phyloP scores from a whole-genome alignment of 2,888 invertebrate genomes.

The Sinohyriopsis cumingii region DNA sequence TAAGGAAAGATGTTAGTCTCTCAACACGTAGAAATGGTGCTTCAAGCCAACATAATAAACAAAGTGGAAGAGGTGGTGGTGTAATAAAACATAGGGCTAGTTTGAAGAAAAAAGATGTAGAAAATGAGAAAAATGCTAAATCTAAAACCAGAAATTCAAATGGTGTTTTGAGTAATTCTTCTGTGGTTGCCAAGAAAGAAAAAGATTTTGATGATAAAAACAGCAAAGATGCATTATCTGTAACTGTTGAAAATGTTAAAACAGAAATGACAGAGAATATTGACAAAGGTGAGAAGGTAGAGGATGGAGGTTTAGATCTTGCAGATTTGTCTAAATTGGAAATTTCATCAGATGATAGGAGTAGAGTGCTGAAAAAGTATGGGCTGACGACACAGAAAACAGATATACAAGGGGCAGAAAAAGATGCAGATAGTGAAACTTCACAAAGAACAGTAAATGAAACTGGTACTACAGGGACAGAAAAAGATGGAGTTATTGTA shows the following conservation, averaged over 20 bases:
- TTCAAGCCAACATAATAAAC: not conserved
- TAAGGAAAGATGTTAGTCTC: constrained; percentile 10
- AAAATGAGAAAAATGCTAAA: constrained; percentile 6
- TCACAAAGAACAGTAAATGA: not conserved
- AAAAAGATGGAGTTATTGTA: not conserved
- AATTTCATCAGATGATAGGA: no score
- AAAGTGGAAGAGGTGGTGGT: not conserved
- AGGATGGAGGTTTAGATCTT: no score
- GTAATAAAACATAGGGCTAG: constrained; percentile 3
- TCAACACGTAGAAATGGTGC: constrained; percentile 18
- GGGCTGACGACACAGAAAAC: constrained; percentile 21
- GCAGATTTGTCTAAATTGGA: no score
- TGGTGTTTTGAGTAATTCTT: not conserved
- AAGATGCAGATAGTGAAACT: constrained; percentile 2
- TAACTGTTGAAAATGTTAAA: no score
- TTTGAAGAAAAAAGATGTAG: constrained; percentile 8
- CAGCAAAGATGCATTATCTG: no score
- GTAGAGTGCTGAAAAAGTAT: constrained; percentile 31
- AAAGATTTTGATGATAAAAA: constrained; percentile 10
- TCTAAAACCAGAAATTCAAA: constrained; percentile 4
- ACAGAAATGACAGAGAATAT: no score
- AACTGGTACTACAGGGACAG: not conserved
- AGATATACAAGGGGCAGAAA: not conserved
- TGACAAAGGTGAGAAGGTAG: no score
- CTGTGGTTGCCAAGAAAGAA: constrained; percentile 12